Evolutionary conservation across 1,140 invertebrate species (phyloP).

Genomic region (Thaumetopoea pityocampa): DNA sequence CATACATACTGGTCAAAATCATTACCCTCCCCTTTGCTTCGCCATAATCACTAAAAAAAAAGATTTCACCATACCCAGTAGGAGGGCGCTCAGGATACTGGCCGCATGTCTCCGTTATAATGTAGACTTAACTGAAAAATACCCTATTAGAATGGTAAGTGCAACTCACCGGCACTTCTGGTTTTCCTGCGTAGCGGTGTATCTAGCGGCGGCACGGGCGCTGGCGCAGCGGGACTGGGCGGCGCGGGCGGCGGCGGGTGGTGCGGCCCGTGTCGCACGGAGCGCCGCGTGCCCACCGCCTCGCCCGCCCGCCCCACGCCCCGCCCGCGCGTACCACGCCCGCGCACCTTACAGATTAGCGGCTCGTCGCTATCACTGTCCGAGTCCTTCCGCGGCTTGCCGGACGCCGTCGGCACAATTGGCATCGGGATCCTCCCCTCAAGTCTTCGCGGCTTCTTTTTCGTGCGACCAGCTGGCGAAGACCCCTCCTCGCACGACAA

Average conservation of each 20-base stretch:
- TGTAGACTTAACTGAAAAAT: too few species aligned
- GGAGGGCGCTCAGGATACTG: too few species aligned
- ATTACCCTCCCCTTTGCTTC: too few species aligned
- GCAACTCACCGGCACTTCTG: conserved; percentile 78
- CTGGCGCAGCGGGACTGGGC: conserved; percentile 8
- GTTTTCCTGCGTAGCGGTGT: conserved; percentile 76
- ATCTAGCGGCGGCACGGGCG: conserved; percentile 9
- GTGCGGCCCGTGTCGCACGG: conserved; percentile 51
- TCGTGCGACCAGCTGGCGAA: conserved; percentile 46
- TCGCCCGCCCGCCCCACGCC: conserved; percentile 31
- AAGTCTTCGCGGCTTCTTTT: conserved; percentile 55
- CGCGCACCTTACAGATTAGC: conserved; percentile 82
- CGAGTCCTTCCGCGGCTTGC: conserved; percentile 75
- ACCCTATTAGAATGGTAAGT: not conserved
- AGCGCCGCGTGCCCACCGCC: conserved; percentile 60
- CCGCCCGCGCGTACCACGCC: conserved; percentile 38
- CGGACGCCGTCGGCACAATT: conserved; percentile 23
- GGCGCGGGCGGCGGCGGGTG: conserved; percentile 13
- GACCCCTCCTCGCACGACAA: conserved; percentile 78
- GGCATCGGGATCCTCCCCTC: conserved; percentile 19
- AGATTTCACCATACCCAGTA: too few species aligned
- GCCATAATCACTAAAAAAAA: too few species aligned
- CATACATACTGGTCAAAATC: too few species aligned
- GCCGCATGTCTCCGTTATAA: not conserved
- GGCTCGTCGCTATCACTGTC: conserved; percentile 88